phyloP scores from a whole-genome alignment of 1,140 invertebrate species.

The Steinernema khuongi region DNA sequence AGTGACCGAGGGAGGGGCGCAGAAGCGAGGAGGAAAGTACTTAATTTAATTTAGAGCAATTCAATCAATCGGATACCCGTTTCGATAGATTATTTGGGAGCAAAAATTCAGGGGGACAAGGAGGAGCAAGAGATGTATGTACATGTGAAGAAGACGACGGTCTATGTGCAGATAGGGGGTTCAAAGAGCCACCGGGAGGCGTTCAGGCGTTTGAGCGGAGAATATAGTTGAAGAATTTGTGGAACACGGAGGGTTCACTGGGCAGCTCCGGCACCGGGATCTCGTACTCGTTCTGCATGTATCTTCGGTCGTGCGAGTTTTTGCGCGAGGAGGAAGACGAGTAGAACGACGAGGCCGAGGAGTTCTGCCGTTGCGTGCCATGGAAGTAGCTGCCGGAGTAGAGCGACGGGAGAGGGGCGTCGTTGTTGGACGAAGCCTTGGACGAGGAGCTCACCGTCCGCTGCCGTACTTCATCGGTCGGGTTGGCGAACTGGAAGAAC shows the following conservation, averaged over 20 bases:
- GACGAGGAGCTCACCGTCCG: not conserved
- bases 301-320: not conserved
- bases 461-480: not conserved
- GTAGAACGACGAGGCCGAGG: not conserved
- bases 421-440: not conserved
- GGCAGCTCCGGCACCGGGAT: not conserved
- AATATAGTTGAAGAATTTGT: not conserved
- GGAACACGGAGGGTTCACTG: not conserved
- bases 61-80: not conserved
- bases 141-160: not conserved
- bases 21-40: not conserved
- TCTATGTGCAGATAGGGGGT: not conserved
- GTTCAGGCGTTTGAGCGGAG: conserved; percentile 8
- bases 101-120: not conserved
- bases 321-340: conserved; percentile 4
- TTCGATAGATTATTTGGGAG: not conserved
- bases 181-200: not conserved
- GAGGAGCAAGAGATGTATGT: not conserved
- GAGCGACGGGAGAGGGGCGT: not conserved
- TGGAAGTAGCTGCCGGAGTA: not conserved
- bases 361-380: not conserved
- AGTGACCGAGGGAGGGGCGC: not conserved
- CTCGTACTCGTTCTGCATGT: not conserved
- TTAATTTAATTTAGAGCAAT: conserved; percentile 9
- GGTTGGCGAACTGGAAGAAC: not conserved